Evolutionary conservation across 92 coral and sea anemone species (phyloP), one percentile per base, ranked within the genome.

Genomic region (Montipora capitata): DNA sequence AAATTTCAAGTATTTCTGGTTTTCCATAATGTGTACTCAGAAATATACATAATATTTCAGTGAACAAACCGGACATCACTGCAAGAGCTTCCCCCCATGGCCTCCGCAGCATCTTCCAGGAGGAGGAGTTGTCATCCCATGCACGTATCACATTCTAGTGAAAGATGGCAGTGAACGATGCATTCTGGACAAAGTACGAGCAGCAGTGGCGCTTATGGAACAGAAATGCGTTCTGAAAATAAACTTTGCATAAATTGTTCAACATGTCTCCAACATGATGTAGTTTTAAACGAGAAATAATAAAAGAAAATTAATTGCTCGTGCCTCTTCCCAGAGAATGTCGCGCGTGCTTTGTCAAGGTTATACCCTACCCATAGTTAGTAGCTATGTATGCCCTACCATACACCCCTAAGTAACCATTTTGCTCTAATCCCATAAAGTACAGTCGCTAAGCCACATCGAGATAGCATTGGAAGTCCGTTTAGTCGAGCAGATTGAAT

Each of bases 391-490:
- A 42, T 70, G 52, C 49, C 20, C 49, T 42, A 70, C 52, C 75
- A 70, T 70, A 70, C 75, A 40, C 75, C 52, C 75, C 75, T 70
- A 70, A 70, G 75, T 70, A 70, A 41, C 75, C 75, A 70, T 70
- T 70, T 70, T 40, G 75, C 56, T 70, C 75, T 70, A 70, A 70
- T 70, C 39, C 75, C 75, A 35, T 39, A 42, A 70, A 70, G 51
- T 42, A 70, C 17, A 52, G 75, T 42, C 35, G 56, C 75, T 40
- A 41, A 70, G 75, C 54, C 56, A 42, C 75, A 70, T 70, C 75
- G 52, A 41, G 75, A 41, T 70, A 70, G 75, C 75, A 56, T 70
- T 70, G 62, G 56, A 42, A 70, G 52, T 42, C 16, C 52, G 4
- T 40, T 40, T 40, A 41, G 27, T 42, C 75, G 6, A 70, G 52